Evolutionary conservation across 2,797 vertebrate species (phyloP), one percentile per base, ranked within the genome.

Genomic region (Lutjanus argentimaculatus): DNA sequence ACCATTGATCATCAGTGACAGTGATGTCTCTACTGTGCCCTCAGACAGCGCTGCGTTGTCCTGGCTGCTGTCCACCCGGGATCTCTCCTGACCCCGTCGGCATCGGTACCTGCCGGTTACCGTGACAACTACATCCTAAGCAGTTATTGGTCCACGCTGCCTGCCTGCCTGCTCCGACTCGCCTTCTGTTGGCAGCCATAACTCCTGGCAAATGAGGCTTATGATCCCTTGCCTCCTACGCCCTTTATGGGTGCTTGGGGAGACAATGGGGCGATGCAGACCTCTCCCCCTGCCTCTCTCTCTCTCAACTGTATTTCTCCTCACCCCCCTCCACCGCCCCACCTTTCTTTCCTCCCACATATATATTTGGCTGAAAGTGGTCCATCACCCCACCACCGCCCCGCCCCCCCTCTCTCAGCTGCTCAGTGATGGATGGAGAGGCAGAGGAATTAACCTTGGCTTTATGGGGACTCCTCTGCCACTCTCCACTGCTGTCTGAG

Each of bases 391-490:
- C 72, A n/a, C n/a, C n/a, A n/a, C n/a, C n/a, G n/a, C n/a, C n/a
- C 30, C 42, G 19, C 30, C 25, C 51, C 57, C 49, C 45, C 57
- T 10, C 75, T 52, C 88, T 82, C 86, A 89, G 88, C 91, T 93
- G 88, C 91, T 91, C 92, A 89, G 83, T 95, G 93, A 95, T 91
- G 90, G 91, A 94, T 95, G 89, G 86, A 92, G 91, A 88, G 89
- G 86, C 76, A 88, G 81, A 85, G 89, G 92, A 87, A 95, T 95
- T 96, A 97, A 97, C 97, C 95, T 95, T 94, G 84, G 90, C 94
- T 94, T 96, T 96, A 96, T 96, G 91, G 91, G 96, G 96, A 96
- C 96, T 96, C 95, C 95, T 93, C 95, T 94, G 94, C 91, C 88
- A 90, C 87, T 91, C 88, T 83, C 84, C 79, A 86, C 82, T 79